phyloP scores from a whole-genome alignment of 2,113 vertebrate genomes.

The Grammomys surdaster region DNA sequence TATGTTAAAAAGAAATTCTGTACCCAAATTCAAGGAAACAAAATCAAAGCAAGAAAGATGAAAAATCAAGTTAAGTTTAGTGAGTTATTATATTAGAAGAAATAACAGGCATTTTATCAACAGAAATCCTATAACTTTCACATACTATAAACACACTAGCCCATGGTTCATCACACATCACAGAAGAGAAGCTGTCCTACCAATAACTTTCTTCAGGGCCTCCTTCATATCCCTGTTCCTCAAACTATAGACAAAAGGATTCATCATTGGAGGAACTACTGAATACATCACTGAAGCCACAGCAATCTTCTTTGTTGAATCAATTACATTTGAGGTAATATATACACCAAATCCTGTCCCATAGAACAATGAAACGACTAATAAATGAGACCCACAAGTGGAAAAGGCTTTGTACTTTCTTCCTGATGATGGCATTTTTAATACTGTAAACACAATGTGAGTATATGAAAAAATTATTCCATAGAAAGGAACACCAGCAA shows the following conservation, averaged over 20 bases:
- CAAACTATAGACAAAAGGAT: neutral
- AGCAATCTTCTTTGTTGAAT: neutral
- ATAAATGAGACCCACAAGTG: conserved; percentile 12
- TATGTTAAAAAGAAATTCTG: neutral
- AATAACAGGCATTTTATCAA: neutral
- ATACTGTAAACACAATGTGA: neutral
- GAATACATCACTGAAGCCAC: conserved; percentile 30
- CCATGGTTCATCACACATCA: neutral
- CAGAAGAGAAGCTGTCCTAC: neutral
- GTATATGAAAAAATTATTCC: neutral
- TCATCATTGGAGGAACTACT: neutral
- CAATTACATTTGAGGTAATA: neutral
- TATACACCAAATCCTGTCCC: neutral
- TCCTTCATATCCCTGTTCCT: conserved; percentile 17
- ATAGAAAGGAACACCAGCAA: neutral
- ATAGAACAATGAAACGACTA: conserved; percentile 6
- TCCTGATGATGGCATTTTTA: neutral
- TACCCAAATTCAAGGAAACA: neutral
- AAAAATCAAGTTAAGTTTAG: neutral
- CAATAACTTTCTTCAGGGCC: neutral
- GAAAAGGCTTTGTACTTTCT: neutral
- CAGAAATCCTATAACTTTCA: neutral
- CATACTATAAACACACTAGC: neutral
- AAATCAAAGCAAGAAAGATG: neutral
- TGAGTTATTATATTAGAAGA: neutral